Evolutionary conservation across 1,140 invertebrate genomes (phyloP), one percentile per base, ranked within the genome.

Genomic region (Glossosoma conforme): DNA sequence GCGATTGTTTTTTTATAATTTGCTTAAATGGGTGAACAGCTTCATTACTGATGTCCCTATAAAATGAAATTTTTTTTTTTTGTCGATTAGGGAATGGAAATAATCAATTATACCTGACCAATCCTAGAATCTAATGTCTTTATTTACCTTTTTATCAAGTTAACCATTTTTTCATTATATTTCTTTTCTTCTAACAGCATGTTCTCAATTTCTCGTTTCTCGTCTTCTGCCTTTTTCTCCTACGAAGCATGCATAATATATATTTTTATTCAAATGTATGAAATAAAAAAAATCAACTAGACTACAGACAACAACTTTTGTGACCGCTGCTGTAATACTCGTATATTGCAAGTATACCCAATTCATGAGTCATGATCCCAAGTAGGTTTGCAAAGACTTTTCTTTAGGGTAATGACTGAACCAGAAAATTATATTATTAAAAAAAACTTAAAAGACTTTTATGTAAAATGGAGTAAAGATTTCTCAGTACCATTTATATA

Each of bases 71-170:
- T 32, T n/a, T 35, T 50, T 8, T 32, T 9, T 20, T 40, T 6
- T 36, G 19, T 19, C 20, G 19, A 20, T 1, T n/a, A 43, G 14
- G 15, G 21, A 13, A 15, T 25, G 9, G 19, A 20, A 19, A 3
- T 10, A 19, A 13, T n/a, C n/a, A 46, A 46, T 21, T 14, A 33
- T 37, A 15, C 38, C 13, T 0, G 2, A 5, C 25, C 9, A 37
- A 40, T 35, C 2, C 8, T 45, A 21, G 11, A 1, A 35, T 32
- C 2, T 22, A 17, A 35, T n/a, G 18, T 22, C 25, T 28, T 33
- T 38, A 18, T 37, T 37, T 47, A 52, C 54, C 43, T 38, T 42
- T 47, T 49, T 50, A 57, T 57, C 11, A 57, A 30, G 32, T 52
- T 44, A 10, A 46, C 17, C 44, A 51, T 52, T 44, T 48, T 47